Evolutionary conservation across 1,140 invertebrate species (phyloP).

Genomic region (Sitophilus oryzae): DNA sequence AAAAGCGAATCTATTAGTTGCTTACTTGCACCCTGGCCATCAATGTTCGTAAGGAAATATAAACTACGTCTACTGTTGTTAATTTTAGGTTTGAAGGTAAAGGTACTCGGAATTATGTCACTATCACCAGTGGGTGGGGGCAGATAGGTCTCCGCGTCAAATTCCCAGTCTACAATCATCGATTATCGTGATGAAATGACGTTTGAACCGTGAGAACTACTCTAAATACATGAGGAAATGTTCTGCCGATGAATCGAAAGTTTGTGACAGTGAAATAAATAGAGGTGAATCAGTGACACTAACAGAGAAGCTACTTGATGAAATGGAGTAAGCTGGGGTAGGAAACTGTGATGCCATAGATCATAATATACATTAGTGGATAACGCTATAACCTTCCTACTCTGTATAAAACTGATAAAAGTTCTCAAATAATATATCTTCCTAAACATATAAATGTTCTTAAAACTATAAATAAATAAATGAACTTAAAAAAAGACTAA

Average conservation of each 20-base stretch:
- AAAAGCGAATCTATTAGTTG: conserved; percentile 6
- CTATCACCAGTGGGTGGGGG: conserved; percentile 20
- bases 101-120: conserved; percentile 20
- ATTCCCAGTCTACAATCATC: conserved; percentile 42
- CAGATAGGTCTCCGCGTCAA: conserved; percentile 35
- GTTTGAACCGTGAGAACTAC: neutral
- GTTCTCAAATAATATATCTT: too few species aligned
- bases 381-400: too few species aligned
- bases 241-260: neutral
- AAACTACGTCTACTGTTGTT: conserved; percentile 24
- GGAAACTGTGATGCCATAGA: too few species aligned
- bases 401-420: too few species aligned
- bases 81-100: conserved; percentile 22
- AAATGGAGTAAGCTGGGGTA: too few species aligned
- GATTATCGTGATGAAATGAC: neutral
- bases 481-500: conserved; percentile 5
- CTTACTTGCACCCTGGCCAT: conserved; percentile 21
- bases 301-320: too few species aligned
- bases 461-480: neutral
- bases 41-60: conserved; percentile 18
- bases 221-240: neutral
- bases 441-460: too few species aligned
- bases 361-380: too few species aligned
- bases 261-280: too few species aligned
- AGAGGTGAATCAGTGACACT: neutral